A percentile compares a stretch with the other conserved stretches of the same genome.
Evolutionary conservation across 1,140 invertebrate genomes (phyloP).

Genomic region (Macrostomum lignano): DNA sequence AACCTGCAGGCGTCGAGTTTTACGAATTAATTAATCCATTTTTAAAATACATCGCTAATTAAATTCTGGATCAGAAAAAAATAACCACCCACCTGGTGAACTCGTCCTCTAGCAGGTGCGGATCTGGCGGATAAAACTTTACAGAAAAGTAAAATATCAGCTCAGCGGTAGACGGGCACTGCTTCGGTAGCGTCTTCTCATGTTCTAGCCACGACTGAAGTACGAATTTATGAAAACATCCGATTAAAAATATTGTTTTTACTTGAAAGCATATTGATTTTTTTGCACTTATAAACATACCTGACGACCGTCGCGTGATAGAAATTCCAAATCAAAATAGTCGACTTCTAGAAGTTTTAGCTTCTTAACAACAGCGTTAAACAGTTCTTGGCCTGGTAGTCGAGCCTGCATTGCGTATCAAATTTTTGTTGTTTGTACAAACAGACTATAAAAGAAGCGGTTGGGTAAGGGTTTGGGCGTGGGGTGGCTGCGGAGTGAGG

Average conservation of each 20-base stretch:
- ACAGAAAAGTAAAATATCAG: conserved; percentile 34
- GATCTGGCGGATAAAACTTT: conserved; percentile 96
- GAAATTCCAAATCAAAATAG: conserved; percentile 87
- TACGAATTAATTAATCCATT: not conserved
- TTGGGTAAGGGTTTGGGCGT: too few relatives aligned
- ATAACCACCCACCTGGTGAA: conserved; percentile 48
- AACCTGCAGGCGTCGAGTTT: conserved; percentile 33
- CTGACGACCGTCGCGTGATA: conserved; percentile 48
- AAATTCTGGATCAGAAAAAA: not conserved
- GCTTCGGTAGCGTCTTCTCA: conserved; percentile 73
- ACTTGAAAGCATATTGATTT: too few relatives aligned
- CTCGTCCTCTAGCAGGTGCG: conserved; percentile 81
- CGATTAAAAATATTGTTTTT: not conserved
- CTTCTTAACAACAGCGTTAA: conserved; percentile 80
- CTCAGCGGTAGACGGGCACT: conserved; percentile 45
- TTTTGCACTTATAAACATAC: too few relatives aligned
- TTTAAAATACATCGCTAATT: not conserved
- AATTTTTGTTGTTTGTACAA: too few relatives aligned
- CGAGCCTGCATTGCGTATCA: too few relatives aligned
- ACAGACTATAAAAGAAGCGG: too few relatives aligned
- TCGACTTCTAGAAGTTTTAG: conserved; percentile 77
- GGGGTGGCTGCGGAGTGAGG: too few relatives aligned
- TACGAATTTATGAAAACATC: too few relatives aligned
- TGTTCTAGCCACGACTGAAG: conserved; percentile 74
- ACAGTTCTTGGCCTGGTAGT: conserved; percentile 53